Base-by-base conservation (phyloP, 2,888 invertebrate species). In the Scaptomyza caliginosa region DNA sequence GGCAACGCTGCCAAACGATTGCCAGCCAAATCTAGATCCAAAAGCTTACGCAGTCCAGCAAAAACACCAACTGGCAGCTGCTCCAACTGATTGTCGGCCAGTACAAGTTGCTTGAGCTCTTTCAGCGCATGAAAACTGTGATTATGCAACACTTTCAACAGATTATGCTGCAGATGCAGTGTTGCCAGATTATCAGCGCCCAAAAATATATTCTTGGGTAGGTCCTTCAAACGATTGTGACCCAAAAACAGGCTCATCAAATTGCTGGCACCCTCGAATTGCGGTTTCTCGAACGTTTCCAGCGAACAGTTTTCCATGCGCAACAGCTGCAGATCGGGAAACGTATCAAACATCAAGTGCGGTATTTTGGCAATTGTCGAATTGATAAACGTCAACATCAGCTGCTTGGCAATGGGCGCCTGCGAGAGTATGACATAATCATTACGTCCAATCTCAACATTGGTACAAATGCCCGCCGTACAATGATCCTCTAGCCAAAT, bases 401-500 rank as follows among this genome's bases (percentile, higher is more conserved):
- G 68, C 34, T 86, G 88, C 56, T 90, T 90, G 23, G 76, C 79
- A 26, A 89, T 88, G 21, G 90, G 86, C 11, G 77, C 74, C 54
- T 89, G 89, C 10, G 90, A 90, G 11, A 90, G 71, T 26, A 90
- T 90, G 26, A 90, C 91, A 50, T 89, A 90, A 46, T 90, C 91
- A 55, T 89, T 89, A 38, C 89, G 89, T 4, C 83, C 88, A 40
- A 90, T 90, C 23, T 76, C 73, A 17, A 90, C 76, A 50, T 87
- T 89, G 17, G 81, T 75, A 10, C 90, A 90, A 28, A 90, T 77
- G n/a, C 87, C 83, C 4, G 80, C 74, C 26, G 65, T 78, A 62
- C 90, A 90, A 65, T 90, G 90, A 73, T 90, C 91, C 85, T 91
- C 88, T 86, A 90, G 75, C 88, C 91, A 90, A 54, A 90, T 83